Evolutionary conservation across 2,113 vertebrate species (phyloP).

Genomic region (Chaetorhynchus papuensis): DNA sequence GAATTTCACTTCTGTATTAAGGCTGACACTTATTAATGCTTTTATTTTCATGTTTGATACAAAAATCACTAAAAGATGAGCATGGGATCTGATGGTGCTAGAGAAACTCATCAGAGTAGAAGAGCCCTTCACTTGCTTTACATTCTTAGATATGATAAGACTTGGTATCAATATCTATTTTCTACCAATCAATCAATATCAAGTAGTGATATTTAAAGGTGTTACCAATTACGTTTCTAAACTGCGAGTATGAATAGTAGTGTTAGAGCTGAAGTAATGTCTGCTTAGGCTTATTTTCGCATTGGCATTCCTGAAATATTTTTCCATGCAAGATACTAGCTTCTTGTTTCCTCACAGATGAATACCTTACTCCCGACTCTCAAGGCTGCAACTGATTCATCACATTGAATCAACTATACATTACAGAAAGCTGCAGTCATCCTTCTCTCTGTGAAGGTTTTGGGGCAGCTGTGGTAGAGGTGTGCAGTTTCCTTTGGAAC

Average conservation of each 20-base stretch:
- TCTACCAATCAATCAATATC: neutral
- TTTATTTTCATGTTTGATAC: neutral
- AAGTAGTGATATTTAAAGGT: neutral
- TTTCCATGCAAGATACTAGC: neutral
- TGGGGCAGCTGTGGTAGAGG: neutral
- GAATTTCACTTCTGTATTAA: neutral
- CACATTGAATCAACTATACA: neutral
- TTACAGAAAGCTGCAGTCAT: neutral
- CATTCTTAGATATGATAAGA: fast-evolving
- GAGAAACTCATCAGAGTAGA: neutral
- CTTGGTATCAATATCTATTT: neutral
- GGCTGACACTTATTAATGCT: neutral
- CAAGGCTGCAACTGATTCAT: neutral
- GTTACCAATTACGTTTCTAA: neutral
- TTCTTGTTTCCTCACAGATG: neutral
- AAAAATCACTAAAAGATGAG: neutral
- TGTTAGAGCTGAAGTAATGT: neutral
- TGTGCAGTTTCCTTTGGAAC: neutral
- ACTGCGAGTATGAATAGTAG: neutral
- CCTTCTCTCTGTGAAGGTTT: neutral
- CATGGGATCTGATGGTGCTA: neutral
- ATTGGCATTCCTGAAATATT: neutral
- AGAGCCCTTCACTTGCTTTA: neutral
- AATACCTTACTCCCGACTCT: neutral
- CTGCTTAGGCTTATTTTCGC: neutral